phyloP scores from a whole-genome alignment of 2,113 vertebrate genomes.

The Dasyornis broadbenti region DNA sequence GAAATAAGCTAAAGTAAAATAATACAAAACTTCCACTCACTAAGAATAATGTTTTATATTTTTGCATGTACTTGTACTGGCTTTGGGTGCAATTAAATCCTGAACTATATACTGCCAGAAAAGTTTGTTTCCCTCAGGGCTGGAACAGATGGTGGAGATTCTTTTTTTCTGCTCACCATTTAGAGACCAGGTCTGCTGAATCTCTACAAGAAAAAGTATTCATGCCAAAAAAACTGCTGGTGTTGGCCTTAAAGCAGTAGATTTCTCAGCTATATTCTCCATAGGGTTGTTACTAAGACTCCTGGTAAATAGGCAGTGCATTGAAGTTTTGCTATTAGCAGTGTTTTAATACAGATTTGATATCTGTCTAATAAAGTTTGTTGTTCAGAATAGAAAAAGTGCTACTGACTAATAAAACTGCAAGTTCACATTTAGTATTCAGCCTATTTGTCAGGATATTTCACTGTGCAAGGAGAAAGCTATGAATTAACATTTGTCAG shows the following conservation, averaged over 20 bases:
- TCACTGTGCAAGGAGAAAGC: neutral
- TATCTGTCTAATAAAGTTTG: neutral
- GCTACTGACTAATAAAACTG: neutral
- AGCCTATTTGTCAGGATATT: neutral
- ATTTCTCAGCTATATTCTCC: neutral
- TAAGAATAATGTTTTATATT: neutral
- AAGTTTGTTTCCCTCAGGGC: neutral
- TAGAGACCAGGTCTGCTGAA: neutral
- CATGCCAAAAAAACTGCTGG: conserved; percentile 12
- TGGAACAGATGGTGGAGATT: conserved; percentile 26
- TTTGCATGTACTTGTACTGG: neutral
- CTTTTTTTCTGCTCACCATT: neutral
- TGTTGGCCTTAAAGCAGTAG: neutral
- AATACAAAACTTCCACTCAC: neutral
- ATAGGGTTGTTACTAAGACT: neutral
- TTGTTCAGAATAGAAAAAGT: neutral
- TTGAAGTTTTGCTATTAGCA: neutral
- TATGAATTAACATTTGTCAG: neutral
- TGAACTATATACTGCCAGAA: neutral
- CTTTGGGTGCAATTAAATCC: neutral
- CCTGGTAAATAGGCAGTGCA: neutral
- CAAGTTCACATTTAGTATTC: neutral
- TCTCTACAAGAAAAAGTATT: neutral
- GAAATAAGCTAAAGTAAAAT: neutral
- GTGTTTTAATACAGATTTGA: neutral